Percentiles rank a stretch among this genome's conserved stretches.
Evolutionary conservation across 2,113 vertebrate species (phyloP).

Genomic region (Melanostigma gelatinosum): DNA sequence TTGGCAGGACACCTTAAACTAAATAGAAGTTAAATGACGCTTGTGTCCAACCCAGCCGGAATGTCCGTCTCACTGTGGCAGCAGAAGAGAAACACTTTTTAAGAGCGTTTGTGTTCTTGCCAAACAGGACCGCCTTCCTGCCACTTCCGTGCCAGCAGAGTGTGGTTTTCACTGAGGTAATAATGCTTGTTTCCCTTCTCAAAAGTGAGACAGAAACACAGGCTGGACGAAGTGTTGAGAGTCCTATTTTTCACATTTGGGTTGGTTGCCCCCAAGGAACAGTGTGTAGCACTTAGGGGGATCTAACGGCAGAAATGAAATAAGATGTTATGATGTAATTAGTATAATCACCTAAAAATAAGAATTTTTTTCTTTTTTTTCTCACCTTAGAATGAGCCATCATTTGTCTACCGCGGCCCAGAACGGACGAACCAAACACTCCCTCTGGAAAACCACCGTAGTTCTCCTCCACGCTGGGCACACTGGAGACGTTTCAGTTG

Average conservation of each 20-base stretch:
- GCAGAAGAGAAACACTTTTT: background rate
- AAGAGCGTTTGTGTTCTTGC: background rate
- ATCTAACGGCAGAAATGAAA: background rate
- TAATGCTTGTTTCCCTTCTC: background rate
- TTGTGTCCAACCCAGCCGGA: background rate
- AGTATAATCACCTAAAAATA: background rate
- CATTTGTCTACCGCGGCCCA: background rate
- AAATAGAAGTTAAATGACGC: background rate
- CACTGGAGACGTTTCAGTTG: background rate
- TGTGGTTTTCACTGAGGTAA: background rate
- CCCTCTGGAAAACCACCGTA: too few species aligned
- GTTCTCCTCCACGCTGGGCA: too few species aligned
- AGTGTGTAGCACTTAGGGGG: background rate
- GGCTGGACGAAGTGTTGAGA: background rate
- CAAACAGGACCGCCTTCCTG: background rate
- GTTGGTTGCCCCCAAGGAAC: background rate
- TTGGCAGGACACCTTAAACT: background rate
- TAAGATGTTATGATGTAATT: background rate
- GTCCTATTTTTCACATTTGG: background rate
- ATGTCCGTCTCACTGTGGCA: background rate
- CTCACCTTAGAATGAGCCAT: background rate
- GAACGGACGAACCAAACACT: background rate
- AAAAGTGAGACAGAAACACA: background rate
- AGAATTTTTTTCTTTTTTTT: background rate
- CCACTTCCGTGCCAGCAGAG: background rate